These are phyloP conservation scores for Catocala nupta DNA, from an alignment of 2,888 invertebrate species.

Conservation along the genomic window DNA sequence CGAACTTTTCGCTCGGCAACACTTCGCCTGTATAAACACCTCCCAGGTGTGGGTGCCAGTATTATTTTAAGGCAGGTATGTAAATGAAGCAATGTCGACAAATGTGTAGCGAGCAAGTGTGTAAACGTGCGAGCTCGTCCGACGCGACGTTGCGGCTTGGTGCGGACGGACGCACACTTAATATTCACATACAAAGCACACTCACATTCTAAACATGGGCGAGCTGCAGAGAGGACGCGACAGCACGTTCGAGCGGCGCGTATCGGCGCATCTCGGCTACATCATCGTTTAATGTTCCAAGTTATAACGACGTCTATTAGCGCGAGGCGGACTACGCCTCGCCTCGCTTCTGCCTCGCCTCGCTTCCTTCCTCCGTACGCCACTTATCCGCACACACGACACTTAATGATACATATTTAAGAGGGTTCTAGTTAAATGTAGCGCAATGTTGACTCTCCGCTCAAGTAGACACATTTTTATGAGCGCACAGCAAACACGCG, in stretches of 20 bases:
- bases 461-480: slow-evolving; percentile 15
- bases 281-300: slow-evolving; percentile 17
- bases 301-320: slow-evolving; percentile 19
- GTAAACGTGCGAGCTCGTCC: background rate
- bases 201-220: background rate
- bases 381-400: slow-evolving; percentile 11
- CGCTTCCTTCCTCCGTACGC: slow-evolving; percentile 1
- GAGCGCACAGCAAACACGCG: slow-evolving; percentile 5
- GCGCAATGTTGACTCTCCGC: background rate
- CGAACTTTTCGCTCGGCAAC: too few species aligned
- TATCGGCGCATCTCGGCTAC: slow-evolving; percentile 16
- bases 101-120: slow-evolving; percentile 5
- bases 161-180: too few species aligned
- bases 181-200: too few species aligned
- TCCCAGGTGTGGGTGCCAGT: background rate
- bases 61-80: slow-evolving; percentile 19
- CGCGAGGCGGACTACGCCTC: slow-evolving; percentile 1
- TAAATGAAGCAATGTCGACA: slow-evolving; percentile 16
- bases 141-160: background rate
- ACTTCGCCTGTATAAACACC: slow-evolving; percentile 17
- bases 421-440: slow-evolving; percentile 4
- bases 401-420: slow-evolving; percentile 15
- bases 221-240: background rate
- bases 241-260: background rate
- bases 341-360: background rate